phyloP scores from a whole-genome alignment of 2,113 vertebrate genomes.

The Mola mola region DNA sequence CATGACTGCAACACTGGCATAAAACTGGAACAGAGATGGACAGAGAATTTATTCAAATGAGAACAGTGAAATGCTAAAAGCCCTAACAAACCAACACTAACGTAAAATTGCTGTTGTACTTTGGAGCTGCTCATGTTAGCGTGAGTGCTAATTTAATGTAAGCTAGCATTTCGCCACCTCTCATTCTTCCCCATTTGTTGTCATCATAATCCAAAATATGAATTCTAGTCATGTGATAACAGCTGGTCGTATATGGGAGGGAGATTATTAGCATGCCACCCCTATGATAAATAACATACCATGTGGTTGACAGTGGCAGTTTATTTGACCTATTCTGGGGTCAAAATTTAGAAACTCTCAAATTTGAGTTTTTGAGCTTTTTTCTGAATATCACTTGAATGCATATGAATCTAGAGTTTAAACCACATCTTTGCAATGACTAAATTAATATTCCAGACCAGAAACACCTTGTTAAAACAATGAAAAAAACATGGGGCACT shows the following conservation, averaged over 20 bases:
- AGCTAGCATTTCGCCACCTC: too few species aligned
- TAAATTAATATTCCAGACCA: conserved; percentile 14
- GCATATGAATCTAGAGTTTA: background rate
- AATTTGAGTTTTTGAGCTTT: too few species aligned
- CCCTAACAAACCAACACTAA: background rate
- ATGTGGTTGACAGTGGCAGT: too few species aligned
- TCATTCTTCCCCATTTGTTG: too few species aligned
- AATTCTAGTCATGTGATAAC: too few species aligned
- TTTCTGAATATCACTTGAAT: too few species aligned
- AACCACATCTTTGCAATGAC: background rate
- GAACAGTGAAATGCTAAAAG: conserved; percentile 3
- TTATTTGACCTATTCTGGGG: too few species aligned
- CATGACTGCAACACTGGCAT: conserved; percentile 84
- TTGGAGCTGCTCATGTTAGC: background rate
- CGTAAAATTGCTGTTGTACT: background rate
- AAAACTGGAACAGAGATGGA: conserved; percentile 83
- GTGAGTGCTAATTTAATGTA: too few species aligned
- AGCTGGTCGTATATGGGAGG: too few species aligned
- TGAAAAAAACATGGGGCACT: conserved; percentile 10
- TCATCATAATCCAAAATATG: too few species aligned
- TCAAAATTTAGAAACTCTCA: too few species aligned
- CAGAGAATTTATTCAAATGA: background rate
- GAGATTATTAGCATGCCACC: background rate
- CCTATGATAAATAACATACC: background rate
- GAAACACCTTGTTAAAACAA: conserved; percentile 9